Evolutionary conservation across 2,113 vertebrate genomes (phyloP), one percentile per base, ranked within the genome.

Genomic region (Amblyopsis rosae): DNA sequence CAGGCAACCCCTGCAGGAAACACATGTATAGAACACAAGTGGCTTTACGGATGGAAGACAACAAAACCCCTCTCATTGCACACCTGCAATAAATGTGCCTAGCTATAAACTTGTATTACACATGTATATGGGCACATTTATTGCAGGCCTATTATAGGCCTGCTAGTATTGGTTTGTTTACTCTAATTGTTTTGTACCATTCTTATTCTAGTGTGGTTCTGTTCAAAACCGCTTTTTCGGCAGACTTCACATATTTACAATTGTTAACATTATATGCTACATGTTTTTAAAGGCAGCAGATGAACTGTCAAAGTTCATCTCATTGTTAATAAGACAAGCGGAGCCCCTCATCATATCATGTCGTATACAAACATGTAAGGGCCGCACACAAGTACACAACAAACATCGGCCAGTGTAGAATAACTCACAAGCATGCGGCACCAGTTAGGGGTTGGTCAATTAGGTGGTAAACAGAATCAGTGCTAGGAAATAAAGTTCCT

Each of bases 371-470:
- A 51, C 6, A 51, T 11, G 11, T 51, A 11, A 12, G 9, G 48
- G 10, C 10, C 6, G 2, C 9, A 56, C 12, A 45, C 9, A 66
- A 12, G 16, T 1, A 47, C n/a, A 26, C 46, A 41, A 41, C 4
- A 7, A 26, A 26, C 2, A 41, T 41, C 35, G 35, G 35, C 4
- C 6, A 41, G 35, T 41, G 7, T 41, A 41, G 16, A 57, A 15
- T 9, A 51, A 12, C 54, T 45, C 12, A 33, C 45, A 63, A 68
- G 32, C 4, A 71, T 1, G n/a, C 13, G 9, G 26, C 2, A n/a
- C 10, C 76, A 73, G 73, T 57, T 72, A 12, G 9, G 33, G 17
- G 61, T 75, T 66, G 47, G 11, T 71, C 55, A 79, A 19, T 48
- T 35, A 15, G 48, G 58, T 69, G 59, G 19, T 68, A 57, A 81